Evolutionary conservation across 2,797 vertebrate genomes (phyloP), one percentile per base, ranked within the genome.

Genomic region (Gymnothorax reevesii): DNA sequence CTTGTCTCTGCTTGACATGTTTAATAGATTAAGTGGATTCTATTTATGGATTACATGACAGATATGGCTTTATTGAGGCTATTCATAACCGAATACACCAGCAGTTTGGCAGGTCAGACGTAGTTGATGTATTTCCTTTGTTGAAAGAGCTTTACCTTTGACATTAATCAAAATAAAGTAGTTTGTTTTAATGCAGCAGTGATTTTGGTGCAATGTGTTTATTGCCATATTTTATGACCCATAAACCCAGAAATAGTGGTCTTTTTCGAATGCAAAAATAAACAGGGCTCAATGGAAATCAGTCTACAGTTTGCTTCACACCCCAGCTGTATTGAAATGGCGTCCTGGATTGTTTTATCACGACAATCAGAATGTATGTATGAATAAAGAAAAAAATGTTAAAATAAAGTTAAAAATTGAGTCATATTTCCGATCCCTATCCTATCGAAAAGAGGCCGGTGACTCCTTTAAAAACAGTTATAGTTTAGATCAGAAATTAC

Each of bases 21-120:
- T 91, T 88, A 86, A 89, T 89, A 86, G 89, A 90, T 90, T 88
- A 92, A 93, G 90, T 86, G 49, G 90, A 90, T 88, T 69, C 90
- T 90, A 90, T 91, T 84, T 88, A 90, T 91, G 91, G 94, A 94
- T 91, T 87, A 87, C 93, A 94, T 95, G 93, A 95, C 94, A 91
- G 91, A 92, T 91, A 92, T 90, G 93, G 88, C 90, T 94, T 94
- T 93, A 91, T 90, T 92, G 89, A 90, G 92, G 91, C 89, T 94
- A 94, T 95, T 94, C 92, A 93, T 94, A 93, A 90, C 92, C 90
- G 88, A 90, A 90, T 88, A 91, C 77, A 93, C 92, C 90, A 95
- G 95, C 94, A 95, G 93, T 95, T 42, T 89, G 89, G 91, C 89
- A 88, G 94, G 94, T 94, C 95, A 94, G 89, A 92, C 92, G 86